Evolutionary conservation across 1,140 invertebrate species (phyloP).

Genomic region (Aphaenogaster rudis): DNA sequence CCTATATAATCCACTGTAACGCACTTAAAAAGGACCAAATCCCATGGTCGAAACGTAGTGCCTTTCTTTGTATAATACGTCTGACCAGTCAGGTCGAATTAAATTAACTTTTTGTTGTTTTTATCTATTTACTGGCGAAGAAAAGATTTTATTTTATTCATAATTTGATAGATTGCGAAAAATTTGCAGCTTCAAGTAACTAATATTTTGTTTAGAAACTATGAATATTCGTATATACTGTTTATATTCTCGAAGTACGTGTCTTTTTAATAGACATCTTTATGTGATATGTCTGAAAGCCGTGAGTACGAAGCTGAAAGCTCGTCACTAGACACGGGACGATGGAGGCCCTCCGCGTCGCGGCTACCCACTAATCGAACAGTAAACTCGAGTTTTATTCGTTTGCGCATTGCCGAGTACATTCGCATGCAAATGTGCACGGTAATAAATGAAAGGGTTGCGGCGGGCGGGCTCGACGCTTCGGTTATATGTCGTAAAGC

Average conservation of each 20-base stretch:
- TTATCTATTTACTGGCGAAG: no score
- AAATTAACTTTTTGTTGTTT: no score
- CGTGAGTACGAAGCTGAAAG: neutral
- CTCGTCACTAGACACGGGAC: neutral
- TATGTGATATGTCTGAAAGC: neutral
- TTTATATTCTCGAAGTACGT: slow-evolving; percentile 20
- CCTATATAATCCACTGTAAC: no score
- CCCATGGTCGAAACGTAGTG: no score
- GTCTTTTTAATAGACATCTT: slow-evolving; percentile 25
- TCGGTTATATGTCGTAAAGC: slow-evolving; percentile 60
- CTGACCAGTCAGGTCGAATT: no score
- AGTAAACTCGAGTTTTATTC: slow-evolving; percentile 62
- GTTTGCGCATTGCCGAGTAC: slow-evolving; percentile 57
- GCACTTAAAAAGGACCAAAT: no score
- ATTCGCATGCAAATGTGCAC: slow-evolving; percentile 62
- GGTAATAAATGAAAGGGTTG: slow-evolving; percentile 47
- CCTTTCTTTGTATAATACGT: no score
- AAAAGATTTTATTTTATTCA: neutral
- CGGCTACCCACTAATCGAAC: slow-evolving; percentile 59
- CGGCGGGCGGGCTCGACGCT: slow-evolving; percentile 1
- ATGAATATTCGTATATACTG: neutral
- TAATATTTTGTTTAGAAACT: neutral
- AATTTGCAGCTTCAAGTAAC: neutral
- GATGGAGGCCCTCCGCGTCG: slow-evolving; percentile 16
- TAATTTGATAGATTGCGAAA: neutral